phyloP scores from a whole-genome alignment of 1,140 invertebrate genomes.

The Colletes latitarsis region DNA sequence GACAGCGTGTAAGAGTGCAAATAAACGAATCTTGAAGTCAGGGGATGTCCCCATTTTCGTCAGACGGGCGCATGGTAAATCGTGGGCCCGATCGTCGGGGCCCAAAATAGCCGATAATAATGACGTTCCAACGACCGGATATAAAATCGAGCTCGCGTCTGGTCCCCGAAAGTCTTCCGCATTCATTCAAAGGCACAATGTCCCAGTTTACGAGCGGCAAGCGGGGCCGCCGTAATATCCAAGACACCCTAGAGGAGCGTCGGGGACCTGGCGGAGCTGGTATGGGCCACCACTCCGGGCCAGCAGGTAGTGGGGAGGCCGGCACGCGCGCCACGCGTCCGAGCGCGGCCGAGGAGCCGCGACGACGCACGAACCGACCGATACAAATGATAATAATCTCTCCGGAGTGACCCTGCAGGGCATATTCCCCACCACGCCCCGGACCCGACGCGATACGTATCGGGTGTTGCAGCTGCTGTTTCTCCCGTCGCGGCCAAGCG shows the following conservation, averaged over 20 bases:
- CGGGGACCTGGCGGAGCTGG: conserved; percentile 24
- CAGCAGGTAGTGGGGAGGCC: conserved; percentile 54
- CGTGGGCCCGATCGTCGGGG: neutral
- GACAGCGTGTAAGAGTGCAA: no score
- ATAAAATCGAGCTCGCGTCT: conserved; percentile 15
- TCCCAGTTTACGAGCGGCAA: conserved; percentile 38
- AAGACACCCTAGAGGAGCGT: neutral
- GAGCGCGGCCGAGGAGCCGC: conserved; percentile 66
- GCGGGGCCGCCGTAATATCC: conserved; percentile 6
- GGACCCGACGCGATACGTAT: conserved; percentile 74
- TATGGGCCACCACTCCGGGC: neutral
- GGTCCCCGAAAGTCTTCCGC: conserved; percentile 4
- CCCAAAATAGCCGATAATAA: conserved; percentile 1
- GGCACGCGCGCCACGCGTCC: conserved; percentile 78
- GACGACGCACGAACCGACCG: conserved; percentile 49
- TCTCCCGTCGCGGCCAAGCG: conserved; percentile 67
- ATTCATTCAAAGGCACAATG: conserved; percentile 26
- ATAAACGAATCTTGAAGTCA: no score
- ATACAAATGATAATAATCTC: conserved; percentile 76
- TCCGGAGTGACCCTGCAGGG: conserved; percentile 72
- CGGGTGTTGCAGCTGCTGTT: conserved; percentile 79
- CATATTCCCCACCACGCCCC: conserved; percentile 64
- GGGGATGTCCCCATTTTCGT: no score
- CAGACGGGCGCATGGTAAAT: neutral
- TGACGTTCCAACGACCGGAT: neutral